phyloP scores from a whole-genome alignment of 2,797 vertebrate genomes.

The Myoxocephalus aenaeus region DNA sequence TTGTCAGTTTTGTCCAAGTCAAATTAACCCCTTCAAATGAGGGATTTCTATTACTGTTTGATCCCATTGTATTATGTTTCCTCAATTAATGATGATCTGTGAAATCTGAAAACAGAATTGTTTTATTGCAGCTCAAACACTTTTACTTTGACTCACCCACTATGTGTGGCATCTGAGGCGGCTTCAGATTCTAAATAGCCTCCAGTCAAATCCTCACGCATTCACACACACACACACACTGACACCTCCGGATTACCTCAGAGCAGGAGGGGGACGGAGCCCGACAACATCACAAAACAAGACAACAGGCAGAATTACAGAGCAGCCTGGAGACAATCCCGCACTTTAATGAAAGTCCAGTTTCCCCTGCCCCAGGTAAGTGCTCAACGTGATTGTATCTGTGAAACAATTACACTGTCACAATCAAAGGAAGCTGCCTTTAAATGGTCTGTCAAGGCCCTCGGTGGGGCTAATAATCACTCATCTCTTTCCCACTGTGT shows the following conservation, averaged over 20 bases:
- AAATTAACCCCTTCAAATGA: not conserved
- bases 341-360: conserved; percentile 89
- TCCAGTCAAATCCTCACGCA: conserved; percentile 40
- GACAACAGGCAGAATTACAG: conserved; percentile 84
- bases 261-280: conserved; percentile 56
- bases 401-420: conserved; percentile 91
- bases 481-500: conserved; percentile 88
- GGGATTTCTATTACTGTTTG: conserved; percentile 3
- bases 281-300: conserved; percentile 79
- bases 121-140: conserved; percentile 35
- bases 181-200: conserved; percentile 48
- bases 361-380: conserved; percentile 87
- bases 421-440: conserved; percentile 90
- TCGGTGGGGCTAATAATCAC: conserved; percentile 86
- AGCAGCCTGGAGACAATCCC: conserved; percentile 83
- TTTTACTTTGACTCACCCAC: conserved; percentile 39
- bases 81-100: not conserved
- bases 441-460: conserved; percentile 86
- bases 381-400: conserved; percentile 86
- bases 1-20: conserved; percentile 20
- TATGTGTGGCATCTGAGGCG: conserved; percentile 40
- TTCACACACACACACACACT: conserved; percentile 34
- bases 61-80: not conserved
- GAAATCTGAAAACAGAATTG: conserved; percentile 19
- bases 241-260: conserved; percentile 67